phyloP scores from a whole-genome alignment of 92 coral and sea anemone genomes.

The Zoanthus gigantus region DNA sequence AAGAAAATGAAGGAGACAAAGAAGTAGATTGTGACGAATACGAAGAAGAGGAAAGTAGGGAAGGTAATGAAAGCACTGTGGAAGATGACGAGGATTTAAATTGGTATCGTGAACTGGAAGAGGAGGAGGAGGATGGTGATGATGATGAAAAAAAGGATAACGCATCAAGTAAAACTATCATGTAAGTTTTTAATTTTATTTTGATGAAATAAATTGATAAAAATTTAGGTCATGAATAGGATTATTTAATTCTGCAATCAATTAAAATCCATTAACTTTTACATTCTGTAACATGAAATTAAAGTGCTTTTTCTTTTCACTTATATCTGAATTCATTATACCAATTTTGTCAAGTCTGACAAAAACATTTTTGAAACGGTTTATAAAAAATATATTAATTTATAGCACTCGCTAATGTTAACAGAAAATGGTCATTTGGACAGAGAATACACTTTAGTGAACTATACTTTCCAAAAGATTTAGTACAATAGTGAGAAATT shows the following conservation, averaged over 20 bases:
- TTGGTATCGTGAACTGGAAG: constrained; percentile 47
- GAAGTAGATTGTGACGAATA: constrained; percentile 11
- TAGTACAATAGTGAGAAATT: too few relatives aligned
- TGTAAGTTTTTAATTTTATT: constrained; percentile 46
- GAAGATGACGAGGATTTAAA: constrained; percentile 46
- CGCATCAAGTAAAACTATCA: constrained; percentile 49
- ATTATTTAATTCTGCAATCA: not conserved
- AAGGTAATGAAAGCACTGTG: constrained; percentile 27
- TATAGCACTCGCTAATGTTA: not conserved
- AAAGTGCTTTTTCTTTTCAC: not conserved
- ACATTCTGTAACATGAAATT: not conserved
- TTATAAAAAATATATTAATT: too few relatives aligned
- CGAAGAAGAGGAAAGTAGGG: constrained; percentile 36
- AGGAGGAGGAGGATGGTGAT: constrained; percentile 13
- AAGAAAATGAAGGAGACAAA: constrained; percentile 21
- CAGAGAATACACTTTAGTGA: not conserved
- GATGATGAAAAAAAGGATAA: constrained; percentile 28
- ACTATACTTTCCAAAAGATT: not conserved
- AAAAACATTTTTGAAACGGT: not conserved
- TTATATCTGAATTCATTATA: not conserved
- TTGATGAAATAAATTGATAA: not conserved
- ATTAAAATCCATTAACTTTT: not conserved
- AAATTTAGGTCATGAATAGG: not conserved
- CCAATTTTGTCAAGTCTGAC: not conserved
- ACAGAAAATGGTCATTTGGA: not conserved